Evolutionary conservation across 2,888 invertebrate genomes (phyloP), one percentile per base, ranked within the genome.

Genomic region (Acheta domesticus): DNA sequence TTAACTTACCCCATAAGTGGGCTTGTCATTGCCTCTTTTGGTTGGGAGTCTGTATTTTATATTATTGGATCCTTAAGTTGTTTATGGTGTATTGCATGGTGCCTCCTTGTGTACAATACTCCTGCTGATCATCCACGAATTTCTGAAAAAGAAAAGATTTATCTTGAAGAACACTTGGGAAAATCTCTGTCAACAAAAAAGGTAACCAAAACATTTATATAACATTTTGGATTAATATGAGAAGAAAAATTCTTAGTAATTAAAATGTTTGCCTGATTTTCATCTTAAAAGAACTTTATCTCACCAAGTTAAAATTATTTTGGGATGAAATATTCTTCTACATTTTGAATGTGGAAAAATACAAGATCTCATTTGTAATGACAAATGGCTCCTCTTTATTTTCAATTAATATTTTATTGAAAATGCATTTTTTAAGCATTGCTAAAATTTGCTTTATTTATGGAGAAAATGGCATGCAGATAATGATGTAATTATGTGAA

Each of bases 11-110:
- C 88, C 1, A 82, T 88, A 74, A 85, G 87, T 48, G 87, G 87
- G 1, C 80, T 86, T 11, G 84, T 88, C n/a, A 84, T 84, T 21
- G 80, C 83, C 20, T 73, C 83, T 36, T 85, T 86, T 12, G 88
- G 88, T 5, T 88, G 88, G 88, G 86, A 86, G 21, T 85, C 85
- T 12, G 86, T 88, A 48, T 88, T 88, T 83, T 88, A 88, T 81
- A 81, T 87, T 14, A 85, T 83, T 76, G 84, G 84, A 1, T 74
- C 73, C 16, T 16, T 83, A 2, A 82, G 82, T 19, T 19, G 84
- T 5, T 23, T 87, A n/a, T 89, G 89, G 88, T 86, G 85, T 75
- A 11, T 83, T 11, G 75, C 82, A 19, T 86, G 86, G 85, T 82
- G 83, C 74, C 48, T 79, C 14, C 79, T 85, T 36, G 83, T 83